Conservation (phyloP, 2,888 invertebrate genomes). For the Papilio gigon region DNA sequence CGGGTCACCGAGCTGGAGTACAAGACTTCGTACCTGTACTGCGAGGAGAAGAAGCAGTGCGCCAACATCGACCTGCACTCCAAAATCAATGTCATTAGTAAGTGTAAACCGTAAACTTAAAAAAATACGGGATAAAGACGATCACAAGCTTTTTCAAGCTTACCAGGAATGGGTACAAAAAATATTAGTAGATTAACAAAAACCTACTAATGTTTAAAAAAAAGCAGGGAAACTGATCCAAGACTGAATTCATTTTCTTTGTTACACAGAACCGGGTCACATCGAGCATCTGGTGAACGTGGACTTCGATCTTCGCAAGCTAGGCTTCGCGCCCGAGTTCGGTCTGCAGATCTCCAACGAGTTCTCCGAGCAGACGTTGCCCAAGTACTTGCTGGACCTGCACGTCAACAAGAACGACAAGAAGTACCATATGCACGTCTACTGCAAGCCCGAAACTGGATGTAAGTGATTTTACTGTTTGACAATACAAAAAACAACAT, state of each 20-base stretch:
- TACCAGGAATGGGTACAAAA: too few relatives aligned
- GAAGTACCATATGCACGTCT: slow-evolving; percentile 87
- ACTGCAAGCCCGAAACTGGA: slow-evolving; percentile 84
- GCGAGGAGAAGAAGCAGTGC: slow-evolving; percentile 90
- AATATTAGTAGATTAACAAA: too few relatives aligned
- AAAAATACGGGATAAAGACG: too few relatives aligned
- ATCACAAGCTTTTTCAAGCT: too few relatives aligned
- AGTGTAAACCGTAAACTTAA: slow-evolving; percentile 47
- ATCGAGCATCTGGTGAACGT: slow-evolving; percentile 85
- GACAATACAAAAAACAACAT: background rate
- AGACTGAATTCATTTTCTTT: background rate
- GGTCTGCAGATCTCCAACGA: slow-evolving; percentile 86
- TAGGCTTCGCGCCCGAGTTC: slow-evolving; percentile 89
- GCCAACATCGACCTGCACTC: slow-evolving; percentile 87
- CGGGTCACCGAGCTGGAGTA: slow-evolving; percentile 88
- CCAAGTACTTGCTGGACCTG: slow-evolving; percentile 87
- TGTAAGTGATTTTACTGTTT: slow-evolving; percentile 65
- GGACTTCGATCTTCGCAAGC: slow-evolving; percentile 87
- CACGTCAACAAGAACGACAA: slow-evolving; percentile 87
- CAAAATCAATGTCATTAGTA: slow-evolving; percentile 76
- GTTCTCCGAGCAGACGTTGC: slow-evolving; percentile 80
- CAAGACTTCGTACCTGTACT: slow-evolving; percentile 86
- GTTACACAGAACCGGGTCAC: slow-evolving; percentile 71
- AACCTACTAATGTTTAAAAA: too few relatives aligned
- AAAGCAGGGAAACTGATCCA: background rate